phyloP scores from a whole-genome alignment of 2,797 vertebrate genomes.

The Mastacembelus armatus region DNA sequence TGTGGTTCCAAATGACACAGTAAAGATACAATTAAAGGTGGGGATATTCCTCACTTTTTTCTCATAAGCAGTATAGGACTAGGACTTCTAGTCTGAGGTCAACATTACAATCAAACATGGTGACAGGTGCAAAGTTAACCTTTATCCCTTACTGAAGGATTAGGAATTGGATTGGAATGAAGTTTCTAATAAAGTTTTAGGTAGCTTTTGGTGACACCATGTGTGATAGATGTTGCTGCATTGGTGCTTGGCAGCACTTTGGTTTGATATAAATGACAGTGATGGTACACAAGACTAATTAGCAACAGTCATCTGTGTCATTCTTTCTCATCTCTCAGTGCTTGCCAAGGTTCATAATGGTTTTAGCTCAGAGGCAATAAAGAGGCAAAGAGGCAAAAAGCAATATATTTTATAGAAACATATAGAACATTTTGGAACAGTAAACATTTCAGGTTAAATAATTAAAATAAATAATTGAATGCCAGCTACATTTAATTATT shows the following conservation, averaged over 20 bases:
- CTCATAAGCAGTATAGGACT: conserved; percentile 35
- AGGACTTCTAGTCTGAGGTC: conserved; percentile 2
- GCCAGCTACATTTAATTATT: too few relatives aligned
- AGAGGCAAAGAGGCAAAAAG: too few relatives aligned
- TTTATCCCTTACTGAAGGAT: neutral
- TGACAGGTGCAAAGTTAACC: neutral
- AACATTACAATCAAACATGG: conserved; percentile 9
- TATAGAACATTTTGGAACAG: too few relatives aligned
- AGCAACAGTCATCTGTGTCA: neutral
- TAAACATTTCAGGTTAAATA: too few relatives aligned
- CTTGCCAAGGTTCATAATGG: neutral
- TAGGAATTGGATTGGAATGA: neutral
- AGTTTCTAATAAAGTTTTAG: neutral
- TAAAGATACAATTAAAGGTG: neutral
- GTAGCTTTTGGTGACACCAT: neutral
- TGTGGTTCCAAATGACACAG: conserved; percentile 13
- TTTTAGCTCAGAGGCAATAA: neutral
- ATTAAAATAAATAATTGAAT: too few relatives aligned
- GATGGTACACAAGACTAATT: neutral
- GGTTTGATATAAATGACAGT: neutral
- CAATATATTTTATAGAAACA: too few relatives aligned
- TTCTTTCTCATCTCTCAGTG: neutral
- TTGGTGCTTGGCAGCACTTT: neutral
- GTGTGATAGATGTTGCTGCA: too few relatives aligned
- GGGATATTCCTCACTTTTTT: too few relatives aligned